Percentiles rank a stretch among this genome's conserved stretches.
Evolutionary conservation across 2,113 vertebrate species (phyloP).

Genomic region (Corythornis vintsioides): DNA sequence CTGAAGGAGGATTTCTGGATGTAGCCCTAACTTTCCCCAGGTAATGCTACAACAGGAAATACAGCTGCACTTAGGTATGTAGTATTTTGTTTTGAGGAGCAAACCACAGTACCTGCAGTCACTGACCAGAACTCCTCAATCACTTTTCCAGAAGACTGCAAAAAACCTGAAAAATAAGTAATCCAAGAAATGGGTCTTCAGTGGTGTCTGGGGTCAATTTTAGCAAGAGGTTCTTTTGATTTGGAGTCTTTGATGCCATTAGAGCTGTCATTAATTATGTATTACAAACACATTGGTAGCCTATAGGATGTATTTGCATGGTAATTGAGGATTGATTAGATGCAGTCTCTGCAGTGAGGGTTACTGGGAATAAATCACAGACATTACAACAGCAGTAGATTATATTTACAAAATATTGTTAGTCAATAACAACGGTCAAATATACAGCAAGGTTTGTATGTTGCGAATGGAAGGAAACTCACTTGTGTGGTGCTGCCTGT

Average conservation of each 20-base stretch:
- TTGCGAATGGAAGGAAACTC: not conserved
- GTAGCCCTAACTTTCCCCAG: not conserved
- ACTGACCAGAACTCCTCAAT: not conserved
- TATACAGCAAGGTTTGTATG: not conserved
- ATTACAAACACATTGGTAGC: conserved; percentile 40
- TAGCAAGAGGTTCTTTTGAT: not conserved
- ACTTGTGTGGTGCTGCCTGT: not conserved
- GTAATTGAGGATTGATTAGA: conserved; percentile 67
- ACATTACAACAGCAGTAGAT: conserved; percentile 29
- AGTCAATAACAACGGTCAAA: conserved; percentile 43
- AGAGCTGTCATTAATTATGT: conserved; percentile 57
- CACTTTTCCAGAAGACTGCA: not conserved
- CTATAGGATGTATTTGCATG: conserved; percentile 56
- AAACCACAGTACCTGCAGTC: not conserved
- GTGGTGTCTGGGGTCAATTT: conserved; percentile 21
- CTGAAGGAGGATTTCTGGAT: not conserved
- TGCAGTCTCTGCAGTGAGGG: conserved; percentile 40
- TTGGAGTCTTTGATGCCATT: conserved; percentile 44
- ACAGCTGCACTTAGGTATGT: not conserved
- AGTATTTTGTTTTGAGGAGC: not conserved
- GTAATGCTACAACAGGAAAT: not conserved
- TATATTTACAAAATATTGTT: conserved; percentile 49
- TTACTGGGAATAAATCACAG: conserved; percentile 19
- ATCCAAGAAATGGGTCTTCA: not conserved
- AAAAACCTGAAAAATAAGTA: conserved; percentile 8